A percentile compares a stretch with the other conserved stretches of the same genome.
phyloP scores from a whole-genome alignment of 2,888 invertebrate species.

The Euzophera pinguis region DNA sequence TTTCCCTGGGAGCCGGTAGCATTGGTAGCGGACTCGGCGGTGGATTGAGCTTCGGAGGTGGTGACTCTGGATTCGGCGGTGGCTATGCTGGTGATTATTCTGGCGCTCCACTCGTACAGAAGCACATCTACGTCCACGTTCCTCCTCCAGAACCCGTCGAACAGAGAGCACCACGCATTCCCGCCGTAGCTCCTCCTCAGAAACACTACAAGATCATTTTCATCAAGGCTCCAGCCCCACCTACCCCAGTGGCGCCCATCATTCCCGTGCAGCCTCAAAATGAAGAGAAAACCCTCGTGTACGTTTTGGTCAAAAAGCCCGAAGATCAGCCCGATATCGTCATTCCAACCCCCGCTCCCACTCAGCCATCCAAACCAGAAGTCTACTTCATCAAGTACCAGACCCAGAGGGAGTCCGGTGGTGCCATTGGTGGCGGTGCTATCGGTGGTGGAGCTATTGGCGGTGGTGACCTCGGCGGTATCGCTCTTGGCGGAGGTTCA shows the following conservation, averaged over 20 bases:
- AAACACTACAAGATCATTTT: conserved; percentile 96
- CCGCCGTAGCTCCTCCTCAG: conserved; percentile 85
- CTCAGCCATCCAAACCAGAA: conserved; percentile 92
- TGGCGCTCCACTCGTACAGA: conserved; percentile 85
- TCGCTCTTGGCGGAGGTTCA: conserved; percentile 42
- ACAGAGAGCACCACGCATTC: conserved; percentile 82
- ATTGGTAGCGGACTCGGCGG: conserved; percentile 40
- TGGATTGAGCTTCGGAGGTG: conserved; percentile 42
- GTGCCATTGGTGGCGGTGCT: conserved; percentile 61
- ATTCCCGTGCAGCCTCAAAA: conserved; percentile 90
- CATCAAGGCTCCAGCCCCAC: conserved; percentile 93
- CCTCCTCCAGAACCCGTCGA: conserved; percentile 93
- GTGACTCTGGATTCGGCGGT: conserved; percentile 57
- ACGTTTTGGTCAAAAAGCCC: conserved; percentile 93
- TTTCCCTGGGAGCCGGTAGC: conserved; percentile 26
- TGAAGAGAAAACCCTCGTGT: conserved; percentile 93
- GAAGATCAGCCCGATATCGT: conserved; percentile 90
- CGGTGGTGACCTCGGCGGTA: conserved; percentile 34
- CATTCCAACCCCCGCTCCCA: conserved; percentile 88
- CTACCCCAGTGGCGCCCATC: conserved; percentile 89
- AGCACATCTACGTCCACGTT: conserved; percentile 94
- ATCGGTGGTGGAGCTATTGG: conserved; percentile 47
- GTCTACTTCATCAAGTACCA: conserved; percentile 94
- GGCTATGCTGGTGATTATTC: conserved; percentile 69
- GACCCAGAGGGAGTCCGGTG: conserved; percentile 80